These are phyloP conservation scores for Halocynthia roretzi DNA, from an alignment of 23 tunicate species.

Conservation along the genomic window DNA sequence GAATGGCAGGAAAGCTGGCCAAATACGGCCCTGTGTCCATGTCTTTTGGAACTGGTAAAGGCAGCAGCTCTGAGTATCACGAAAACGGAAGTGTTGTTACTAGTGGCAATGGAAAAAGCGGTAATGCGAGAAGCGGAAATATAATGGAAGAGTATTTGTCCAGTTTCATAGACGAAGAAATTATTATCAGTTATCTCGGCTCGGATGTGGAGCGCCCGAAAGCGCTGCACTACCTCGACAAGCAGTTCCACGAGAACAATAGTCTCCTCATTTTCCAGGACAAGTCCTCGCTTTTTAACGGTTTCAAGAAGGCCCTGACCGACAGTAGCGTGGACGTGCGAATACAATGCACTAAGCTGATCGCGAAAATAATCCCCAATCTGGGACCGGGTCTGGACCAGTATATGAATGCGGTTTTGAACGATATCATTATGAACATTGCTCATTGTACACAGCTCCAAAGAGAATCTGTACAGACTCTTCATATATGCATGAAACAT, in stretches of 20 bases:
- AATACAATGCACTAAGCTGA: constrained; percentile 52
- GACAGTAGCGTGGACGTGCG: constrained; percentile 33
- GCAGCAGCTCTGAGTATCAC: constrained; percentile 9
- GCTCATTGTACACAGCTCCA: constrained; percentile 42
- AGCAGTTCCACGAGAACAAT: constrained; percentile 56
- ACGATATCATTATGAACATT: constrained; percentile 48
- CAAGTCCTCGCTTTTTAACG: constrained; percentile 50
- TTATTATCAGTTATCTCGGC: constrained; percentile 22
- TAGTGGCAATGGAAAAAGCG: background rate
- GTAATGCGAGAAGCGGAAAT: constrained; percentile 14
- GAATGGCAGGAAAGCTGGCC: constrained; percentile 35
- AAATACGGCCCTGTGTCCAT: constrained; percentile 26
- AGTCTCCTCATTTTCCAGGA: constrained; percentile 46
- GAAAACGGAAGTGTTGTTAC: background rate
- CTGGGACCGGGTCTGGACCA: constrained; percentile 58
- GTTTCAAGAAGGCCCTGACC: constrained; percentile 40
- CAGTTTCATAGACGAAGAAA: constrained; percentile 40
- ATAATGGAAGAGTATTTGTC: constrained; percentile 65
- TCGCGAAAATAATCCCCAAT: constrained; percentile 73
- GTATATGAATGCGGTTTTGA: constrained; percentile 49
- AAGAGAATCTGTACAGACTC: constrained; percentile 78
- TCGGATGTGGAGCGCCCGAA: constrained; percentile 27
- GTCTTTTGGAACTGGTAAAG: constrained; percentile 28
- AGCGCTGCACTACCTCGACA: constrained; percentile 43
- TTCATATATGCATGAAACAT: constrained; percentile 84